These are phyloP conservation scores for Eutrigla gurnardus DNA, from an alignment of 2,797 vertebrate genomes.

Conservation along the genomic window DNA sequence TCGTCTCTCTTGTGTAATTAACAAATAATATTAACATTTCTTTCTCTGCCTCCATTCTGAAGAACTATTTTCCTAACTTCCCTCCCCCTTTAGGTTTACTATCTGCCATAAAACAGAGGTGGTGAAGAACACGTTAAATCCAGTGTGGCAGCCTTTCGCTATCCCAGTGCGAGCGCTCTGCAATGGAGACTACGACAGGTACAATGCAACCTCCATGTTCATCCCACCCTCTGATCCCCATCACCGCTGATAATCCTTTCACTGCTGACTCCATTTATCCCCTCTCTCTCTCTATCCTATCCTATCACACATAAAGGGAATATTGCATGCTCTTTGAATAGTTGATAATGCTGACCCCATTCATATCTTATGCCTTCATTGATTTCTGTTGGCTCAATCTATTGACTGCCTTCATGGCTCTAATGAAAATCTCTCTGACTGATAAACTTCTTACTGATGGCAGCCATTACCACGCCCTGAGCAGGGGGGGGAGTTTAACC, in stretches of 20 bases:
- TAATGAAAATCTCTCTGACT: conserved; percentile 40
- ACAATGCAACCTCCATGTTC: conserved; percentile 25
- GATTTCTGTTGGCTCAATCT: conserved; percentile 34
- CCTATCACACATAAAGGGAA: conserved; percentile 16
- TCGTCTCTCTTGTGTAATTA: conserved; percentile 35
- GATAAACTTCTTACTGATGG: conserved; percentile 31
- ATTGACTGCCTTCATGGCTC: conserved; percentile 16
- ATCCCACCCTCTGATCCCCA: conserved; percentile 8
- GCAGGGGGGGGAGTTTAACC: conserved; percentile 34
- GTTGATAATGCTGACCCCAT: neutral
- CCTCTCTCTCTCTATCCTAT: conserved; percentile 4
- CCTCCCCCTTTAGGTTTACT: conserved; percentile 85
- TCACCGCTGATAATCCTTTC: conserved; percentile 12
- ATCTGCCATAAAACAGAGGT: conserved; percentile 96
- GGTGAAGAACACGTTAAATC: conserved; percentile 92
- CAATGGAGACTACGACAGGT: conserved; percentile 93
- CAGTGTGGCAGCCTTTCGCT: conserved; percentile 90
- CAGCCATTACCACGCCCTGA: conserved; percentile 29
- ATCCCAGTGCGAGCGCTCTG: conserved; percentile 92
- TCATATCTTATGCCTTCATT: conserved; percentile 21
- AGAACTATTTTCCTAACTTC: conserved; percentile 19
- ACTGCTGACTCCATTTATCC: neutral
- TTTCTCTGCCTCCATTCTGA: conserved; percentile 27
- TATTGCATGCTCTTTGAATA: neutral
- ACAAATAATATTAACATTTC: conserved; percentile 18